Evolutionary conservation across 2,113 vertebrate species (phyloP), one percentile per base, ranked within the genome.

Genomic region (Cariama cristata): DNA sequence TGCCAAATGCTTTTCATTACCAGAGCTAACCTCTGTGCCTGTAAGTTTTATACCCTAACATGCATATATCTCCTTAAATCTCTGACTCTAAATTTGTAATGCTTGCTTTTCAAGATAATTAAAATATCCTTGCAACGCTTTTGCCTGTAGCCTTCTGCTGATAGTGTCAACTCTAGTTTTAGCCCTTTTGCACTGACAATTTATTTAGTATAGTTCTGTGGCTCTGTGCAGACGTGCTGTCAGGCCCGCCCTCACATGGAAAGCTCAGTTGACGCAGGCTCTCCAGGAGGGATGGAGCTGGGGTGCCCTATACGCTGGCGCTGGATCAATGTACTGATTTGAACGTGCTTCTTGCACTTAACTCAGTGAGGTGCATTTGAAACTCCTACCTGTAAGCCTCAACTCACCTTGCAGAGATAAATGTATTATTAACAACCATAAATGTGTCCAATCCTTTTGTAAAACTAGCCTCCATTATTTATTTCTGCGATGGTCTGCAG

Each of bases 251-350:
- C 32, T 76, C 38, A 27, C 38, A 15, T 5, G 13, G 35, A 45
- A 87, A 47, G 27, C 38, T 81, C 63, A 14, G 17, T 12, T 0
- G 2, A 7, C 0, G 0, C 27, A 42, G 47, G 14, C 3, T 59
- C 8, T 24, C 3, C 24, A 59, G 74, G 20, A 79, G 28, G 27
- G 32, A 16, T 67, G 59, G 20, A 63, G n/a, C 16, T 55, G 24
- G 22, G 9, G 5, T 53, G 11, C 21, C 15, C 56, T 64, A 0
- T 26, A n/a, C 58, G 16, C 14, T 56, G 19, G 8, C 1, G 2
- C 44, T 49, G 38, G 11, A 28, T 47, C 74, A 76, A 6, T 1
- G 0, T 11, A 45, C 55, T 55, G 79, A 30, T 55, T 28, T 50
- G 28, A 72, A 59, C 0, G 0, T 47, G 16, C 30, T 62, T 72